These are phyloP conservation scores for Drosophila repleta DNA, from an alignment of 1,140 invertebrate genomes.

Conservation along the genomic window DNA sequence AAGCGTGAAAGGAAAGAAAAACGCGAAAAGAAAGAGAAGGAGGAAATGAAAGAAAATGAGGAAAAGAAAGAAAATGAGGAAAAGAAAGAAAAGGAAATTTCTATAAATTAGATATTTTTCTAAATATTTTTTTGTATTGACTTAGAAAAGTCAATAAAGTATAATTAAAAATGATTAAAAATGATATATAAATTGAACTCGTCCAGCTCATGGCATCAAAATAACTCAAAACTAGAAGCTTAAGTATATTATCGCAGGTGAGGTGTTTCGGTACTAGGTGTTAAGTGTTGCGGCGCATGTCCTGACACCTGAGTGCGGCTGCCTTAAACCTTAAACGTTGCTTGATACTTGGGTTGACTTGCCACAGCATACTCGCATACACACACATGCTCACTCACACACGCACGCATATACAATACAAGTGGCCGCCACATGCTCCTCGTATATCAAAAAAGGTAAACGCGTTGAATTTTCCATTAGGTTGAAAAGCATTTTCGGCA, in stretches of 20 bases:
- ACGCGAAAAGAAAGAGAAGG: too few relatives aligned
- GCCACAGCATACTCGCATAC: conserved; percentile 10
- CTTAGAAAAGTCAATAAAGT: background rate
- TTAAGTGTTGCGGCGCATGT: conserved; percentile 20
- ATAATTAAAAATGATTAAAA: background rate
- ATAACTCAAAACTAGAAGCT: background rate
- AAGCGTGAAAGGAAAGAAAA: too few relatives aligned
- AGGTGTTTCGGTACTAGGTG: background rate
- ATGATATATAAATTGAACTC: background rate
- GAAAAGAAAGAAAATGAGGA: too few relatives aligned
- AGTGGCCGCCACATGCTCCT: conserved; percentile 28
- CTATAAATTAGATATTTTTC: too few relatives aligned
- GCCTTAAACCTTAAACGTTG: conserved; percentile 53
- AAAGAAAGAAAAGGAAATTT: background rate
- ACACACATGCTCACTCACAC: background rate
- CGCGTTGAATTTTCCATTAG: conserved; percentile 74
- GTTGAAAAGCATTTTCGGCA: conserved; percentile 66
- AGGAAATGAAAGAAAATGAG: too few relatives aligned
- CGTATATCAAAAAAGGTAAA: conserved; percentile 57
- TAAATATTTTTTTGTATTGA: too few relatives aligned
- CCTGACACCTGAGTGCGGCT: conserved; percentile 34
- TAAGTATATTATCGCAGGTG: background rate
- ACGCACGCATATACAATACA: background rate
- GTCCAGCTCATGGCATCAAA: background rate
- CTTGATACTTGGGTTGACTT: conserved; percentile 41